A percentile compares a stretch with the other conserved stretches of the same genome.
phyloP scores from a whole-genome alignment of 2,797 vertebrate genomes.

The Lycodopsis pacificus region DNA sequence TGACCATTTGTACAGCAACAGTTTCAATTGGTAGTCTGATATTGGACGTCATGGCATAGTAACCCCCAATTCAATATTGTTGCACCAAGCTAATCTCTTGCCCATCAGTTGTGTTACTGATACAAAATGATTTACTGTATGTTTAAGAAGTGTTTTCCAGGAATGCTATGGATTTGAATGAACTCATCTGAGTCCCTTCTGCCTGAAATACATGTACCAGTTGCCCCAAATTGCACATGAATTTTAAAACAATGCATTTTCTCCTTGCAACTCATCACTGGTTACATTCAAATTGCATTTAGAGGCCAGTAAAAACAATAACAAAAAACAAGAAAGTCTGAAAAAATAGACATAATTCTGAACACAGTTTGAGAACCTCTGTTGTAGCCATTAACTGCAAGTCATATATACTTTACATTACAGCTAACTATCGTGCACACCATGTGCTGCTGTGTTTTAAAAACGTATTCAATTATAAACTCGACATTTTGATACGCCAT shows the following conservation, averaged over 20 bases:
- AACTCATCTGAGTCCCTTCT: background rate
- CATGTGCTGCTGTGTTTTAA: background rate
- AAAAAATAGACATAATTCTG: background rate
- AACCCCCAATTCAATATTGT: background rate
- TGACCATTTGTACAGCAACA: background rate
- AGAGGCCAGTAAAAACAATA: background rate
- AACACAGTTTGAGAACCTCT: background rate
- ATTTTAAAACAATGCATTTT: background rate
- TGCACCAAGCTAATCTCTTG: background rate
- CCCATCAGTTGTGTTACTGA: too few relatives aligned
- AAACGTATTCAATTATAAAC: background rate
- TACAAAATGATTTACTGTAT: background rate
- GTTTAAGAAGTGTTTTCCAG: background rate
- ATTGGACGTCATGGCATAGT: background rate
- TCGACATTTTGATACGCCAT: background rate
- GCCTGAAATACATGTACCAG: background rate
- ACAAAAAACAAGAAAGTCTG: background rate
- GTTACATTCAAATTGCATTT: background rate
- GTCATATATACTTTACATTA: background rate
- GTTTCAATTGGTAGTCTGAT: background rate
- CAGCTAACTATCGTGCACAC: background rate
- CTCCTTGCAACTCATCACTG: background rate
- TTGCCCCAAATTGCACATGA: background rate
- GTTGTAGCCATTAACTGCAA: background rate
- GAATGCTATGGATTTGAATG: background rate